phyloP scores from a whole-genome alignment of 2,113 vertebrate genomes.

The Vicugna pacos region DNA sequence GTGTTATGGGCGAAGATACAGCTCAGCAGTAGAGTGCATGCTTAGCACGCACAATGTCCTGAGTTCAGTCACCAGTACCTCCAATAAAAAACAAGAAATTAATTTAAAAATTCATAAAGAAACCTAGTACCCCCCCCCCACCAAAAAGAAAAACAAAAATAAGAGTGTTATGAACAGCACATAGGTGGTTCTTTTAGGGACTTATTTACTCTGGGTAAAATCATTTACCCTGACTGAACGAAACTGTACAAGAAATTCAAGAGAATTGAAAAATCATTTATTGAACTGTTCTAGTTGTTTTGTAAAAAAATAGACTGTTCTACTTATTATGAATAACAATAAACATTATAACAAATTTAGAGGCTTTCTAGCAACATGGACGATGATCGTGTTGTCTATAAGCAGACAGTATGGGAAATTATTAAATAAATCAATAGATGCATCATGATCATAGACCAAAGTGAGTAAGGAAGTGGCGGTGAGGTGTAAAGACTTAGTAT shows the following conservation, averaged over 20 bases:
- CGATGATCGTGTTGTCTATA: neutral
- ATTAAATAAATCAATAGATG: neutral
- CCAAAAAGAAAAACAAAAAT: too few relatives aligned
- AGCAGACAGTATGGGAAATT: neutral
- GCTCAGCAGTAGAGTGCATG: too few relatives aligned
- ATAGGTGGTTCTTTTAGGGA: neutral
- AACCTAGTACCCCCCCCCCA: too few relatives aligned
- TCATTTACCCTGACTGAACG: neutral
- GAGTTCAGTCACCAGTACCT: too few relatives aligned
- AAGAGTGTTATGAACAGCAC: neutral
- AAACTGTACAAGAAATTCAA: slow-evolving; percentile 24
- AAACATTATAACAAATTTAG: neutral
- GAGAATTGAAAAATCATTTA: neutral
- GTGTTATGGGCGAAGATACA: neutral
- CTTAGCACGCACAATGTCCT: too few relatives aligned
- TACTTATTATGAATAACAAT: slow-evolving; percentile 45
- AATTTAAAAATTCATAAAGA: too few relatives aligned
- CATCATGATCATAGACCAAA: neutral
- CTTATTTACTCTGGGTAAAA: neutral
- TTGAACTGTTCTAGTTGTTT: neutral
- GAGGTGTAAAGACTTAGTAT: neutral
- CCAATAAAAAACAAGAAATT: too few relatives aligned
- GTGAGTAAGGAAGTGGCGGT: neutral
- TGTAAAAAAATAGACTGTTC: slow-evolving; percentile 12
- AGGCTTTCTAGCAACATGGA: neutral